Evolutionary conservation across 1,140 invertebrate genomes (phyloP), one percentile per base, ranked within the genome.

Genomic region (Aphelenchoides besseyi): DNA sequence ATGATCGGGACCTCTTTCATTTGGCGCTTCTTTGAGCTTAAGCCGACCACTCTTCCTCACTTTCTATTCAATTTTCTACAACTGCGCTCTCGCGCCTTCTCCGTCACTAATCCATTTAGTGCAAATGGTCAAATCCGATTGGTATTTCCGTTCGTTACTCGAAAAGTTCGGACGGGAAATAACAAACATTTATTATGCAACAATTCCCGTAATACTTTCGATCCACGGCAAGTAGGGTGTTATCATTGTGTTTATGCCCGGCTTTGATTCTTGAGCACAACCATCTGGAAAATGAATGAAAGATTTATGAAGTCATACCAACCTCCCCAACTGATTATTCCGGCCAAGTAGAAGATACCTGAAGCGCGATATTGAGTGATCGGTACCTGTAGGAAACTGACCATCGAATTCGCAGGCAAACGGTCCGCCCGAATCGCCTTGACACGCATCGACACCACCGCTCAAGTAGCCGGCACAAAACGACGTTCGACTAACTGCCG

Each of bases 321-420:
- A n/a, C n/a, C n/a, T 23, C 75, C 75, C 75, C 75, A 77, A 59
- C 74, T 77, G 35, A 77, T 73, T n/a, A 77, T 36, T 32, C 75
- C 75, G 54, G 41, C 41, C 12, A 48, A 23, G 41, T 48, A 48
- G 41, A 48, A 48, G 41, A 48, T 48, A 23, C 41, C 41, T 48
- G 41, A 48, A 48, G 41, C 41, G 12, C 23, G 12, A 12, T 48
- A 16, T 48, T 23, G 41, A 48, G 12, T 48, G 41, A 48, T 16
- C 41, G 41, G 23, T 48, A 48, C 12, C 41, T 16, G 41, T 48
- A 12, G 41, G 41, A 30, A 72, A 53, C 2, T 37, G 41, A 2
- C 69, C 75, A 29, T 74, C 75, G 37, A 52, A 68, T 57, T 77
- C 75, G 8, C 74, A 12, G n/a, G n/a, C n/a, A n/a, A n/a, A n/a